Evolutionary conservation across 2,797 vertebrate species (phyloP).

Genomic region (Sternotherus odoratus): DNA sequence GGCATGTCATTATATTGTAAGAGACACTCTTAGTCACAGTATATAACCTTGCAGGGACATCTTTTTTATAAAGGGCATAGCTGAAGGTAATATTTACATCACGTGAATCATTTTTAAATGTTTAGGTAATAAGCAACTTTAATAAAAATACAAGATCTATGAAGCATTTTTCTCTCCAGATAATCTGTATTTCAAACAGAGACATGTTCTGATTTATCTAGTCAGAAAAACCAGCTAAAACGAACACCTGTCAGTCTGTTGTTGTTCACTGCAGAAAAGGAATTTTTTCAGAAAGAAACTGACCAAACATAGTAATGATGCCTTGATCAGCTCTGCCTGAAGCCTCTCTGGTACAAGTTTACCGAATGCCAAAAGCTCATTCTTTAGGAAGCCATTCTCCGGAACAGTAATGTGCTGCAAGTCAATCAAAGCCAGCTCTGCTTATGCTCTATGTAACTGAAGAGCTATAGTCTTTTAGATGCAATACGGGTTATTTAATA

Average conservation of each 20-base stretch:
- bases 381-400: background rate
- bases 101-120: background rate
- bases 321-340: background rate
- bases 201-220: background rate
- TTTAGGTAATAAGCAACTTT: background rate
- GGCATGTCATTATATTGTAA: background rate
- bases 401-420: background rate
- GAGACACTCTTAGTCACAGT: background rate
- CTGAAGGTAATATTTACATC: background rate
- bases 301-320: background rate
- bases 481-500: background rate
- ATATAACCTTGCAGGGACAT: background rate
- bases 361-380: background rate
- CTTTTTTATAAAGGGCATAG: background rate
- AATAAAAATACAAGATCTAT: background rate
- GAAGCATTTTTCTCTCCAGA: background rate
- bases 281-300: constrained; percentile 1
- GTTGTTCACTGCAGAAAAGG: constrained; percentile 18
- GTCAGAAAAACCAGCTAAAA: constrained; percentile 19
- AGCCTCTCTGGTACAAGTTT: background rate
- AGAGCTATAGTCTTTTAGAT: background rate
- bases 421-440: background rate
- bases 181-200: background rate
- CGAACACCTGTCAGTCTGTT: constrained; percentile 12
- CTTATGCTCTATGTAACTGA: background rate